Base-by-base conservation (phyloP, 1,140 invertebrate genomes). In the Hirudo medicinalis region DNA sequence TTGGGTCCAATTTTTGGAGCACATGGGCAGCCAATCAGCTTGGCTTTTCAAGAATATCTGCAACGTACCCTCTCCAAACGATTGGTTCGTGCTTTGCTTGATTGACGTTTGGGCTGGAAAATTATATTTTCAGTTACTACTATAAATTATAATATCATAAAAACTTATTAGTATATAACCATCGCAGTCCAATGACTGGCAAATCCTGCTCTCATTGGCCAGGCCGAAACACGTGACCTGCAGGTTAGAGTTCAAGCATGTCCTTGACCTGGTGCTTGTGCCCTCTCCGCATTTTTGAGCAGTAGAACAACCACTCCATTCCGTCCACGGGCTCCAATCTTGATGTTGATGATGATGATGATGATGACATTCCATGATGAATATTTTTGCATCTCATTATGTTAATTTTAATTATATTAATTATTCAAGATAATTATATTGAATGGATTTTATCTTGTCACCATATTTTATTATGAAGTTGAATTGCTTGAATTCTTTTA, bases 151-250 rank as follows among this genome's bases (percentile, higher is more conserved):
- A 36, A 36, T 36, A 32, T 25, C 9, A 36, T 36, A 43, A 53
- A 5, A 5, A 25, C 5, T 4, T 2, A 9, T 43, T 0, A 53
- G 9, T 63, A n/a, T n/a, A 67, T 73, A 73, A 79, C 79, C 75
- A 74, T 73, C 70, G 72, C 79, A 80, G 22, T 69, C 55, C 20
- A 77, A 72, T 54, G 72, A 72, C 17, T 75, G 17, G 70, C 79
- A 80, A 19, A 76, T 75, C 20, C 72, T 74, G 54, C 73, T 75
- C 72, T 79, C 71, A 67, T 74, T 76, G 54, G 68, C 70, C n/a
- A 74, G 72, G 9, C 78, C 79, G n/a, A 78, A 69, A 72, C 79
- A 80, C 70, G 76, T 76, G 2, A 76, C 67, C 67, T 80, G 78
- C 2, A 77, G 73, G 2, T 77, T 78, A 1, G 75, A 71, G 27